A percentile compares a stretch with the other conserved stretches of the same genome.
phyloP scores from a whole-genome alignment of 2,888 invertebrate species.

The Tiphia femorata region DNA sequence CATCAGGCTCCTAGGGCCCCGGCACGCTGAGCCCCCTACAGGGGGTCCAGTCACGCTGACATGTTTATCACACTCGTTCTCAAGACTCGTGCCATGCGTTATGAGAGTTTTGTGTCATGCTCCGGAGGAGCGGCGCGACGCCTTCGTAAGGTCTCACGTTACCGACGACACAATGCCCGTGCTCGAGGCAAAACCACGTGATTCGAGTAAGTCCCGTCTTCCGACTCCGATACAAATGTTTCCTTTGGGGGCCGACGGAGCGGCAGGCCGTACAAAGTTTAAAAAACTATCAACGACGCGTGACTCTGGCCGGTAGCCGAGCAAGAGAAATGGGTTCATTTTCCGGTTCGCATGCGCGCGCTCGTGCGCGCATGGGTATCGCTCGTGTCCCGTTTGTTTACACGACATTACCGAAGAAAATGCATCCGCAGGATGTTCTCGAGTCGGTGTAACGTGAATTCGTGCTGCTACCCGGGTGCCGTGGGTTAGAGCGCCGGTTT shows the following conservation, averaged over 20 bases:
- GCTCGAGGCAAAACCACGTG: background rate
- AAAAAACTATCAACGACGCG: too few species aligned
- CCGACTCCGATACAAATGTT: background rate
- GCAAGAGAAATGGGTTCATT: too few species aligned
- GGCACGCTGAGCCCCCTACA: slow-evolving; percentile 51
- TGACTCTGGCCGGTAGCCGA: too few species aligned
- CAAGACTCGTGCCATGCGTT: slow-evolving; percentile 56
- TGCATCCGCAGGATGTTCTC: too few species aligned
- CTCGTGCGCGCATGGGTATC: too few species aligned
- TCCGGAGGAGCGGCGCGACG: slow-evolving; percentile 14
- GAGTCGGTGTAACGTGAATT: too few species aligned
- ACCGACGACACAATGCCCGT: slow-evolving; percentile 45
- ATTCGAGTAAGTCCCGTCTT: background rate
- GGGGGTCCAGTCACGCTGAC: slow-evolving; percentile 64
- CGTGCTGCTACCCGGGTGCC: too few species aligned
- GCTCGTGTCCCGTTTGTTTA: too few species aligned
- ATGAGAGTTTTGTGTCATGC: slow-evolving; percentile 51
- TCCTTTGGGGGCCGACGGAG: background rate
- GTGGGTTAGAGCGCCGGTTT: too few species aligned
- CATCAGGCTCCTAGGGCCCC: slow-evolving; percentile 59
- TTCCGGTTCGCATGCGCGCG: too few species aligned
- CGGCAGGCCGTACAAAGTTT: too few species aligned
- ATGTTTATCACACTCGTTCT: slow-evolving; percentile 68
- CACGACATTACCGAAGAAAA: too few species aligned
- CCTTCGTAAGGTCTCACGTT: slow-evolving; percentile 51